These are phyloP conservation scores for Subanguina moxae DNA, from an alignment of 1,140 invertebrate genomes.

Conservation along the genomic window DNA sequence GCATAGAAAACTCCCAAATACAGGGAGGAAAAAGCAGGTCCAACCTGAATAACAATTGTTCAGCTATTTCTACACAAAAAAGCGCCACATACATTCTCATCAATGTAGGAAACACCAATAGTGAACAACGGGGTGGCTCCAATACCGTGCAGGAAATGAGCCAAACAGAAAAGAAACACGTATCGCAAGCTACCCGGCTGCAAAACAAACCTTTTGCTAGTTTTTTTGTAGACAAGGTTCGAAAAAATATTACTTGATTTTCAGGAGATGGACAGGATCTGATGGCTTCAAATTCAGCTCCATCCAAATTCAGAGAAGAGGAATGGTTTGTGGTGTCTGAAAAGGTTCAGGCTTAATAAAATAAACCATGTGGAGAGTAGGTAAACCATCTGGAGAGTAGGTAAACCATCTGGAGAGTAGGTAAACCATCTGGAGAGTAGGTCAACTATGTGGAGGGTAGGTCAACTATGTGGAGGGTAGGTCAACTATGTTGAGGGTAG, in stretches of 20 bases:
- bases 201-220: conserved; percentile 13
- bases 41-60: conserved; percentile 23
- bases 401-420: too few species aligned
- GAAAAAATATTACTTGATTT: conserved; percentile 35
- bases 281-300: conserved; percentile 30
- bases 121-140: conserved; percentile 59
- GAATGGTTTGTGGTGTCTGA: conserved; percentile 3
- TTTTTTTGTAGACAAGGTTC: too few species aligned
- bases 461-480: too few species aligned
- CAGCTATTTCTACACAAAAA: too few species aligned
- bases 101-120: conserved; percentile 58
- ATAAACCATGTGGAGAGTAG: too few species aligned
- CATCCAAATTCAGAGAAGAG: neutral
- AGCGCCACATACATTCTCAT: conserved; percentile 51
- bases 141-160: conserved; percentile 59
- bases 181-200: conserved; percentile 51
- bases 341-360: neutral
- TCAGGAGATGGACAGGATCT: conserved; percentile 50
- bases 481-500: too few species aligned
- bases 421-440: too few species aligned
- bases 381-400: too few species aligned
- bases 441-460: too few species aligned
- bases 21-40: conserved; percentile 53
- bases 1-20: conserved; percentile 59
- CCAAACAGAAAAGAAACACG: conserved; percentile 58